Evolutionary conservation across 2,888 invertebrate species (phyloP).

Genomic region (Macaria notata): DNA sequence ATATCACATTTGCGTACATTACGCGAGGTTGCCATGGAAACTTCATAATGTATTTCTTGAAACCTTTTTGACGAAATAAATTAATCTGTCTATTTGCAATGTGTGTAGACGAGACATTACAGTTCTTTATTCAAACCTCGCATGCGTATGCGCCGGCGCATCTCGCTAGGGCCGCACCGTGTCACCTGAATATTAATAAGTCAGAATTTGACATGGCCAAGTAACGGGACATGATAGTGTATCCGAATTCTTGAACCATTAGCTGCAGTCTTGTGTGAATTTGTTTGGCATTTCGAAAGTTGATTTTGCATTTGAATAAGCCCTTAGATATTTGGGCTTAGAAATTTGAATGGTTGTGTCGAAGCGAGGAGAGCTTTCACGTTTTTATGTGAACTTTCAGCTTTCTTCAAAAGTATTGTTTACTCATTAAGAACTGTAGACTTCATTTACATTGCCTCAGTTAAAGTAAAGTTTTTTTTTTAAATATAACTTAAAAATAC

Average conservation of each 20-base stretch:
- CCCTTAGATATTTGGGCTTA: constrained; percentile 2
- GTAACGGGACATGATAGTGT: constrained; percentile 27
- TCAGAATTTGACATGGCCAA: constrained; percentile 28
- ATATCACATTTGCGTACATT: no score
- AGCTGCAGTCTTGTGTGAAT: constrained; percentile 17
- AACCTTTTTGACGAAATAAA: no score
- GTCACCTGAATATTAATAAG: constrained; percentile 32
- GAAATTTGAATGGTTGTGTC: background rate
- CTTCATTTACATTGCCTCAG: no score
- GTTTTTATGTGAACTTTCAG: background rate
- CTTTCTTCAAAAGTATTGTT: background rate
- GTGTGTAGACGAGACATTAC: no score
- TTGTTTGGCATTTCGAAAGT: constrained; percentile 18
- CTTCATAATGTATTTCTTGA: no score
- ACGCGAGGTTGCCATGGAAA: no score
- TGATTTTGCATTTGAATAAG: constrained; percentile 18
- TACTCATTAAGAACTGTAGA: no score
- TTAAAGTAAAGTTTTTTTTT: no score
- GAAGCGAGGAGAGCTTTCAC: background rate
- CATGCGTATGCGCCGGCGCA: constrained; percentile 11
- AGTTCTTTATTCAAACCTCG: constrained; percentile 14
- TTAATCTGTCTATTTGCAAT: no score
- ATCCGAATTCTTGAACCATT: constrained; percentile 28
- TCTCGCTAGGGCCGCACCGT: constrained; percentile 23
- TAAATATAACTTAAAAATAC: no score